phyloP scores from a whole-genome alignment of 2,113 vertebrate species.

The Parus major region DNA sequence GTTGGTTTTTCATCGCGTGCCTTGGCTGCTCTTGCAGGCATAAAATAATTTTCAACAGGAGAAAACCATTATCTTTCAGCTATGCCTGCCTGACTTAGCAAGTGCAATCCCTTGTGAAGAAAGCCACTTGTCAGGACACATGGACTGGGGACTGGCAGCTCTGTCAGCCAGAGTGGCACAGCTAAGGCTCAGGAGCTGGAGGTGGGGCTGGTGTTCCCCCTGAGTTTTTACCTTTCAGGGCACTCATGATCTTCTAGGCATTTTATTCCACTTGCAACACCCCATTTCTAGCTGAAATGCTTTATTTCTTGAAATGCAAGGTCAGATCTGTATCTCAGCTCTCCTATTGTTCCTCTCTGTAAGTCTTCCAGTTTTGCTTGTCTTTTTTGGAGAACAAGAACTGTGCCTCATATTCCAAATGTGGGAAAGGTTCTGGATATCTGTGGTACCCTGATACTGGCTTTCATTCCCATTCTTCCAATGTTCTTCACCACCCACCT shows the following conservation, averaged over 20 bases:
- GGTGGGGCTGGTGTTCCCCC: background rate
- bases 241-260: background rate
- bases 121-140: background rate
- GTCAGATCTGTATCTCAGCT: background rate
- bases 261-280: background rate
- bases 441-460: background rate
- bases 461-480: background rate
- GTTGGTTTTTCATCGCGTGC: background rate
- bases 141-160: background rate
- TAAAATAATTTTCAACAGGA: background rate
- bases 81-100: background rate
- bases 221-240: background rate
- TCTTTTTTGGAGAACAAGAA: background rate
- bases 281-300: background rate
- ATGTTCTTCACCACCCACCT: background rate
- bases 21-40: background rate
- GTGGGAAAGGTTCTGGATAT: background rate
- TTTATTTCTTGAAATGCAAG: background rate
- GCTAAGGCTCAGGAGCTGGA: background rate
- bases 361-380: background rate
- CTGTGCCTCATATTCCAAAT: background rate
- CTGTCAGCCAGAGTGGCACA: background rate
- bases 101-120: background rate
- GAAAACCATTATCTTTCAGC: background rate
- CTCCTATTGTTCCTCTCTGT: background rate